Percentiles rank a stretch among this genome's conserved stretches.
These are phyloP conservation scores for Cichladusa arquata DNA, from an alignment of 2,113 vertebrate species.

Conservation along the genomic window DNA sequence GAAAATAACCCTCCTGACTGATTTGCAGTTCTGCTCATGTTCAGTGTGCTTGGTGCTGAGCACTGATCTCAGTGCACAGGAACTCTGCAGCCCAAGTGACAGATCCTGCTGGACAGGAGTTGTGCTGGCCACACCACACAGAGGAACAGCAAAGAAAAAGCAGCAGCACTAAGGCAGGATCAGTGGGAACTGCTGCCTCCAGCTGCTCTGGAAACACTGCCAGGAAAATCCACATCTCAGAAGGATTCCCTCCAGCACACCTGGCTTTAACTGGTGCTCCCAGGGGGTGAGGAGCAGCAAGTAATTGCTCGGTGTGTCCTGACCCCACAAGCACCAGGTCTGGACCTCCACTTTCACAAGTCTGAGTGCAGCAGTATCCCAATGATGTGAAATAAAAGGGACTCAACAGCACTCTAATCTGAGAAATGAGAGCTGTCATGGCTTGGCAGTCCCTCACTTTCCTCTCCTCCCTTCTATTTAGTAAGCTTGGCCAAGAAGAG, in stretches of 20 bases:
- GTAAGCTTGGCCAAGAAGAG: neutral
- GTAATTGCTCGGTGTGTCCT: neutral
- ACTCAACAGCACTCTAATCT: neutral
- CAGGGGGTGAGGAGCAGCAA: neutral
- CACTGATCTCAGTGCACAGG: neutral
- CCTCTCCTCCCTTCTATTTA: neutral
- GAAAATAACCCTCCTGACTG: neutral
- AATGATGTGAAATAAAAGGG: neutral
- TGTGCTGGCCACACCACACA: neutral
- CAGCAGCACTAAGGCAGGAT: neutral
- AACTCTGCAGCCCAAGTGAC: neutral
- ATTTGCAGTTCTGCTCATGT: neutral
- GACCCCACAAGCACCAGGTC: neutral
- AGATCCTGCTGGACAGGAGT: neutral
- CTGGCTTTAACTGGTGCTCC: neutral
- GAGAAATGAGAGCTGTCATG: neutral
- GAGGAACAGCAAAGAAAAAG: neutral
- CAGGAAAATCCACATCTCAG: neutral
- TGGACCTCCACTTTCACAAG: neutral
- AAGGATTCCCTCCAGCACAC: neutral
- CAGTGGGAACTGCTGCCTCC: neutral
- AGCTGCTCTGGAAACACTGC: neutral
- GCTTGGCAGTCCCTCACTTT: neutral
- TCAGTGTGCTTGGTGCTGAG: neutral
- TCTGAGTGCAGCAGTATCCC: neutral